phyloP scores from a whole-genome alignment of 92 coral and sea anemone genomes.

The Pocillopora grandis region DNA sequence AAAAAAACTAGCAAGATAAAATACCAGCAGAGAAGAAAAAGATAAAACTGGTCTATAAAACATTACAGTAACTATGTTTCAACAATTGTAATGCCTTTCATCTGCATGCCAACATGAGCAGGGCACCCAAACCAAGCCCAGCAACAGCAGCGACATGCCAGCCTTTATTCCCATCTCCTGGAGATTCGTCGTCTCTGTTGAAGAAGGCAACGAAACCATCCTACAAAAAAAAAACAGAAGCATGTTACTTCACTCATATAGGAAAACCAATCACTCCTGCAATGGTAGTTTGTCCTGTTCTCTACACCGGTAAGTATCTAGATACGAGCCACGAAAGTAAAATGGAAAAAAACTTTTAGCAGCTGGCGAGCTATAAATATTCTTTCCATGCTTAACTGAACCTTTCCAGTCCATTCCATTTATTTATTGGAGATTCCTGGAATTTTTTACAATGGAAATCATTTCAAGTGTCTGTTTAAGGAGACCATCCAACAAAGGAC shows the following conservation, averaged over 20 bases:
- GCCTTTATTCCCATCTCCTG: conserved; percentile 49
- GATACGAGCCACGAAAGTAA: too few relatives aligned
- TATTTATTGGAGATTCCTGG: too few relatives aligned
- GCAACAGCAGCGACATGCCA: conserved; percentile 92
- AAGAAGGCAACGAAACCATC: conserved; percentile 88
- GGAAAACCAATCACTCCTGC: too few relatives aligned
- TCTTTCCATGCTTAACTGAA: too few relatives aligned
- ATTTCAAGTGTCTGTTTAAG: too few relatives aligned
- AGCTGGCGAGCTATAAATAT: too few relatives aligned
- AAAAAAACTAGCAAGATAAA: background rate
- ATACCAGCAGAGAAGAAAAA: background rate
- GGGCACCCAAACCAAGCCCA: conserved; percentile 93
- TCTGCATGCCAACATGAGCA: conserved; percentile 85
- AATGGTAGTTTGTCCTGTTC: too few relatives aligned
- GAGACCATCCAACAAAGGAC: too few relatives aligned
- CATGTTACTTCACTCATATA: background rate
- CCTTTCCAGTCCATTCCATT: too few relatives aligned
- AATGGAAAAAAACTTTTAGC: too few relatives aligned
- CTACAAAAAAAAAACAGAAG: conserved; percentile 37
- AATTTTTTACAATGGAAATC: too few relatives aligned
- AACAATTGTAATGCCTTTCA: background rate
- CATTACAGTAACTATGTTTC: background rate
- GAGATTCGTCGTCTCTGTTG: conserved; percentile 48
- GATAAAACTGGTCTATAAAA: background rate
- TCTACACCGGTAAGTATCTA: too few relatives aligned